These are phyloP conservation scores for Chionoecetes opilio DNA, from an alignment of 1,140 invertebrate genomes.

Conservation along the genomic window DNA sequence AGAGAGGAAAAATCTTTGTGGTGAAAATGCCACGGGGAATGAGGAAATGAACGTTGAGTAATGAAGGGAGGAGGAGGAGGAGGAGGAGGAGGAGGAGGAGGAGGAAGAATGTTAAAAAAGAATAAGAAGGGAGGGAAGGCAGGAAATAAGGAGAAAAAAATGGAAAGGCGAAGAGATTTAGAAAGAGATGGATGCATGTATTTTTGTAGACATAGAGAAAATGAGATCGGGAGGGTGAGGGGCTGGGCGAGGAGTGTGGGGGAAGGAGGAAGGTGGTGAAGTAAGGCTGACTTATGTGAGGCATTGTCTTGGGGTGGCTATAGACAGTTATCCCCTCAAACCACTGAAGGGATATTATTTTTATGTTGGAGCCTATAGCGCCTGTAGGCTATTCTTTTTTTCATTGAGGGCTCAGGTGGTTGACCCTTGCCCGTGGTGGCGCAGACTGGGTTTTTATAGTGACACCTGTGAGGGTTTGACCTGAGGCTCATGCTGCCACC, in stretches of 20 bases:
- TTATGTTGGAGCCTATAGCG: too few species aligned
- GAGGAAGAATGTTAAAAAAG: neutral
- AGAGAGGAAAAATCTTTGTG: neutral
- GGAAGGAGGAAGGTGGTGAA: neutral
- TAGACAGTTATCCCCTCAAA: too few species aligned
- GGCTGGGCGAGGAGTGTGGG: neutral
- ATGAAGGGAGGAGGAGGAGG: neutral
- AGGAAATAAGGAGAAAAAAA: neutral
- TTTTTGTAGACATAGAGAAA: neutral
- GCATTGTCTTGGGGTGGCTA: too few species aligned
- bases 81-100: neutral
- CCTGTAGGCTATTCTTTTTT: too few species aligned
- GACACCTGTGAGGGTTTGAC: too few species aligned
- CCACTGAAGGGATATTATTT: too few species aligned
- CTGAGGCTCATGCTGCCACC: too few species aligned
- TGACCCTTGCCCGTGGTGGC: too few species aligned
- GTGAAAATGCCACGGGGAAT: too few species aligned
- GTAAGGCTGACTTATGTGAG: neutral
- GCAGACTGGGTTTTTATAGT: too few species aligned
- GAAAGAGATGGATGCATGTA: neutral
- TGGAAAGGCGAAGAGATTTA: neutral
- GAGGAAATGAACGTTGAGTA: too few species aligned
- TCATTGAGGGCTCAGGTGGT: too few species aligned
- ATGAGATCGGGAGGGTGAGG: neutral
- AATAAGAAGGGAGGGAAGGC: neutral